These are phyloP conservation scores for Orthochromis indermauri DNA, from an alignment of 2,113 vertebrate species.

Conservation along the genomic window DNA sequence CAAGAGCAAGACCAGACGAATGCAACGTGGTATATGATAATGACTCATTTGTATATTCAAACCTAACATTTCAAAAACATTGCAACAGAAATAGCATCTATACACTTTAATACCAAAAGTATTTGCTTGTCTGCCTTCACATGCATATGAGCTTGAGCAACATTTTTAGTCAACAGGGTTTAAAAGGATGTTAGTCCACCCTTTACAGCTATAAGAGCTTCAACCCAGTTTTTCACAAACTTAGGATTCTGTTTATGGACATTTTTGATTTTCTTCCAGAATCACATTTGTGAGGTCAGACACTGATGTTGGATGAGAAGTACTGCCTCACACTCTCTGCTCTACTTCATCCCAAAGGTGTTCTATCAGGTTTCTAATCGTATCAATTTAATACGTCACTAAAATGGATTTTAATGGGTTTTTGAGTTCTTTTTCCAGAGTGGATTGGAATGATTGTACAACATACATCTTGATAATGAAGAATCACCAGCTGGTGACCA, in stretches of 20 bases:
- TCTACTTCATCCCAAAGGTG: neutral
- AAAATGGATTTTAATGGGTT: neutral
- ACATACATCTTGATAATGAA: neutral
- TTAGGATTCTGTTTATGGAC: neutral
- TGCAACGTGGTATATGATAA: neutral
- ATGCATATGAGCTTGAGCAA: neutral
- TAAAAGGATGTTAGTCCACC: neutral
- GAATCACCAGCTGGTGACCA: neutral
- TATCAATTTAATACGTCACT: neutral
- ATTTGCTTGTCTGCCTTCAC: neutral
- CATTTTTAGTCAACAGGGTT: neutral
- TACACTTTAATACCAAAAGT: neutral
- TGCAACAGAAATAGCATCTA: neutral
- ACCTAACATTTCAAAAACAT: neutral
- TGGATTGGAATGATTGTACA: neutral
- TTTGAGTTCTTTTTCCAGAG: neutral
- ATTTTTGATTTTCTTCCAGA: neutral
- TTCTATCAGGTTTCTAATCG: neutral
- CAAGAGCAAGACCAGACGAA: neutral
- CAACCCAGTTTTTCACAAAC: neutral
- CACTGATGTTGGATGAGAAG: neutral
- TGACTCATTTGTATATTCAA: neutral
- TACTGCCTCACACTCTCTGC: neutral
- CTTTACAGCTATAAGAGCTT: neutral
- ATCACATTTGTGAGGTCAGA: neutral